Conservation (phyloP, 2,797 vertebrate species). For the Arrhamphus sclerolepis region DNA sequence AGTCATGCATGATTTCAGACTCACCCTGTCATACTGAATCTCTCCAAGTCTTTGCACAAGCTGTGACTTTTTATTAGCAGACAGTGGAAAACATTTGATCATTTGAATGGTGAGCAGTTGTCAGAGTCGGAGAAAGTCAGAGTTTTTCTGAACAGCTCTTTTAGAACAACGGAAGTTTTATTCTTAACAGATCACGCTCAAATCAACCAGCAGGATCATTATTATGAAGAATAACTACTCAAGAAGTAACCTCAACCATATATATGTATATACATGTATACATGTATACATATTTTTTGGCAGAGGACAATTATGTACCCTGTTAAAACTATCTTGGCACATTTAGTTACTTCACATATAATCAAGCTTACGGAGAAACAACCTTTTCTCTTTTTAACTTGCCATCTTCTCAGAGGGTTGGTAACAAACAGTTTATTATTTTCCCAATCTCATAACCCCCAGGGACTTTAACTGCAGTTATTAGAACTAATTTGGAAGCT, state of each 20-base stretch:
- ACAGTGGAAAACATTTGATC: conserved; percentile 9
- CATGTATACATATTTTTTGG: no score
- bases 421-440: conserved; percentile 1
- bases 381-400: neutral
- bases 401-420: neutral
- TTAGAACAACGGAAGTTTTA: conserved; percentile 39
- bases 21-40: conserved; percentile 20
- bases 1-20: conserved; percentile 13
- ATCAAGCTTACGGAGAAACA: neutral
- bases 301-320: no score
- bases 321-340: no score
- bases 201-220: conserved; percentile 16
- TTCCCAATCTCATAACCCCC: conserved; percentile 11
- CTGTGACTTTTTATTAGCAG: conserved; percentile 5
- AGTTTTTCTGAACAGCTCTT: conserved; percentile 2
- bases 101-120: conserved; percentile 18
- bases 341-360: rapidly evolving
- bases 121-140: neutral
- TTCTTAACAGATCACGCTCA: conserved; percentile 10
- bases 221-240: conserved; percentile 30
- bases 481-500: conserved; percentile 43
- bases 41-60: conserved; percentile 18
- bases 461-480: conserved; percentile 35
- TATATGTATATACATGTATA: no score
- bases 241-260: conserved; percentile 66